Percentiles rank a stretch among this genome's conserved stretches.
Conservation (phyloP, 2,888 invertebrate genomes). For the Abscondita cerata region DNA sequence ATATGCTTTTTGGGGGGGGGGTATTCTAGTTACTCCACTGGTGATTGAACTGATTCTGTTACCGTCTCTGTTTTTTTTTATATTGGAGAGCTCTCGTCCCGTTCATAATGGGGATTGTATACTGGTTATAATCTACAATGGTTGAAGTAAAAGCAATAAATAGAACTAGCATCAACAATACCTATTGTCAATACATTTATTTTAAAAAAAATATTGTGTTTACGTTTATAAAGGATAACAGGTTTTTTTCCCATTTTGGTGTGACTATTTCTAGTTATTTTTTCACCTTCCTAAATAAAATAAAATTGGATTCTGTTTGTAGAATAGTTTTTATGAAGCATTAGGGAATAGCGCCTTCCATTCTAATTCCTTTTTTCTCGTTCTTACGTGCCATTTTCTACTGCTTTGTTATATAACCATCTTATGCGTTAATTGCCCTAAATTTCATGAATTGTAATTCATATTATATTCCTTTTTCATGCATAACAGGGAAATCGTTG, state of each 20-base stretch:
- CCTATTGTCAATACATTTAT: too few species aligned
- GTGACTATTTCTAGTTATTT: constrained; percentile 15
- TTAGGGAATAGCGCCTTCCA: not conserved
- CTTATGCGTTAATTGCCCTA: too few species aligned
- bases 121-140: constrained; percentile 7
- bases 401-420: too few species aligned
- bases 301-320: constrained; percentile 15
- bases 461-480: too few species aligned
- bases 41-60: too few species aligned
- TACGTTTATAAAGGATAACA: not conserved
- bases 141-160: constrained; percentile 10
- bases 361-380: not conserved
- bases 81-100: constrained; percentile 18
- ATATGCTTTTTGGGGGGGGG: too few species aligned
- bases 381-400: not conserved
- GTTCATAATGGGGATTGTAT: constrained; percentile 13
- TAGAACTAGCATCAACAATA: not conserved
- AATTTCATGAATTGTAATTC: too few species aligned
- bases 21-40: too few species aligned
- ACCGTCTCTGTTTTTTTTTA: constrained; percentile 4
- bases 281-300: constrained; percentile 15
- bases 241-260: constrained; percentile 12
- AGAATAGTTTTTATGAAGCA: constrained; percentile 11
- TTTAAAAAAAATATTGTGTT: not conserved
- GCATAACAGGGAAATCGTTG: constrained; percentile 2